These are phyloP conservation scores for Pachypanchax playfairii DNA, from an alignment of 2,113 vertebrate genomes.

Conservation along the genomic window DNA sequence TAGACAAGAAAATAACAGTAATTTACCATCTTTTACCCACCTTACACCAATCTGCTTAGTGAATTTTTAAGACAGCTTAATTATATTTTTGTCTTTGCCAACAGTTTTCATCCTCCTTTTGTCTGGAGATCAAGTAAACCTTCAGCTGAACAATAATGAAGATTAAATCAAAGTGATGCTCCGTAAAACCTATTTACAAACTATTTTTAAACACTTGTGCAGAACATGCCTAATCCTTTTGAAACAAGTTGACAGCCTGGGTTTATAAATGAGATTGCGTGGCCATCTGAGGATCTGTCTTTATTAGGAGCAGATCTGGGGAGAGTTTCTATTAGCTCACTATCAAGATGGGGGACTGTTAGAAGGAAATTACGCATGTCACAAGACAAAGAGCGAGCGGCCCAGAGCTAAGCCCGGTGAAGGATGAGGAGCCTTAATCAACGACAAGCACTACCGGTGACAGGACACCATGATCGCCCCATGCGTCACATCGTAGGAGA, in stretches of 20 bases:
- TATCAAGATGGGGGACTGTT: slow-evolving; percentile 71
- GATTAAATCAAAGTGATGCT: slow-evolving; percentile 37
- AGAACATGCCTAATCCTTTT: slow-evolving; percentile 68
- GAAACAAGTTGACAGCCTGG: slow-evolving; percentile 66
- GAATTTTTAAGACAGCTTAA: slow-evolving; percentile 17
- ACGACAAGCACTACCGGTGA: slow-evolving; percentile 57
- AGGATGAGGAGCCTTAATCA: slow-evolving; percentile 76
- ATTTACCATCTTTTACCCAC: no score
- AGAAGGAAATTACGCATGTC: slow-evolving; percentile 73
- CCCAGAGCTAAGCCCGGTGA: slow-evolving; percentile 46
- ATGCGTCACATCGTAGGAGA: slow-evolving; percentile 53
- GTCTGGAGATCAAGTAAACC: slow-evolving; percentile 35
- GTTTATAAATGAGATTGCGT: slow-evolving; percentile 67
- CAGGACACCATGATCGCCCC: slow-evolving; percentile 59
- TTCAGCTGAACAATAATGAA: slow-evolving; percentile 19
- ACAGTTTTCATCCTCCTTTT: slow-evolving; percentile 33
- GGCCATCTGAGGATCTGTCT: slow-evolving; percentile 73
- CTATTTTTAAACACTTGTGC: slow-evolving; percentile 42
- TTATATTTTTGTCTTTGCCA: slow-evolving; percentile 29
- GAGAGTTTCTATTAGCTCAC: slow-evolving; percentile 75
- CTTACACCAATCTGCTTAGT: slow-evolving; percentile 15
- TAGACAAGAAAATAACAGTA: neutral
- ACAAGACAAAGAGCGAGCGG: slow-evolving; percentile 63
- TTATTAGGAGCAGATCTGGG: slow-evolving; percentile 72
- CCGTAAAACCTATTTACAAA: slow-evolving; percentile 47